A percentile compares a stretch with the other conserved stretches of the same genome.
Evolutionary conservation across 2,888 invertebrate genomes (phyloP).

Genomic region (Ashinkailepas kermadecensis): DNA sequence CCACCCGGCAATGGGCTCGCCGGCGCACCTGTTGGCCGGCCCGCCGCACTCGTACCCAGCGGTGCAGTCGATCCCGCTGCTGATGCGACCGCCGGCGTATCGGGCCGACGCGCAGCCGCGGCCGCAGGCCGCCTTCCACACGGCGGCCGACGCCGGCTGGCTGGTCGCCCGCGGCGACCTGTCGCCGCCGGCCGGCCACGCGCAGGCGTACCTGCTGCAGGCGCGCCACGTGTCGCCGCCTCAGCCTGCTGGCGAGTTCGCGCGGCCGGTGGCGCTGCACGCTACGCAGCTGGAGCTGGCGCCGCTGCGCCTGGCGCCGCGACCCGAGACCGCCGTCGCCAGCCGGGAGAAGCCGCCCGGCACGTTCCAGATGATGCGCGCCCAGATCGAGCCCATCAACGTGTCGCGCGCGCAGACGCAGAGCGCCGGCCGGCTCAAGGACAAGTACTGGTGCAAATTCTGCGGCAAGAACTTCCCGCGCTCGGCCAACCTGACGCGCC

Average conservation of each 20-base stretch:
- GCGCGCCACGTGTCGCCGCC: neutral
- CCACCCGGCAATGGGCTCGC: neutral
- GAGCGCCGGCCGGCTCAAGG: neutral
- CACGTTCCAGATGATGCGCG: constrained; percentile 19
- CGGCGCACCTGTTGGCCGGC: neutral
- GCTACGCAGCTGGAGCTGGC: constrained; percentile 23
- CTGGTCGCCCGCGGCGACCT: neutral
- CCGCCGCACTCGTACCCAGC: constrained; percentile 8
- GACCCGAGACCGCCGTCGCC: constrained; percentile 23
- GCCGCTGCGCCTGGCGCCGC: constrained; percentile 25
- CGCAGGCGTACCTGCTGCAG: neutral
- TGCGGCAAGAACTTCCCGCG: constrained; percentile 95
- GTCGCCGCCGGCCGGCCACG: constrained; percentile 9
- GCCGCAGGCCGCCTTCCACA: neutral
- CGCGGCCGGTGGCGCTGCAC: constrained; percentile 25
- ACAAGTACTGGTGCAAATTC: constrained; percentile 86
- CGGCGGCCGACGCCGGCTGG: neutral
- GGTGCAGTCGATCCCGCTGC: constrained; percentile 19
- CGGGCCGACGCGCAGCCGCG: neutral
- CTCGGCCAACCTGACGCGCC: constrained; percentile 92
- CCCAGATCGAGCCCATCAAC: constrained; percentile 3
- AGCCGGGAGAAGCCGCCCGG: constrained; percentile 12
- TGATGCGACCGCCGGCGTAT: constrained; percentile 19
- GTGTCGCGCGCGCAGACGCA: neutral
- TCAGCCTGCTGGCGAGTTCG: constrained; percentile 14